phyloP scores from a whole-genome alignment of 1,140 invertebrate genomes.

The Pseudomyrmex gracilis region DNA sequence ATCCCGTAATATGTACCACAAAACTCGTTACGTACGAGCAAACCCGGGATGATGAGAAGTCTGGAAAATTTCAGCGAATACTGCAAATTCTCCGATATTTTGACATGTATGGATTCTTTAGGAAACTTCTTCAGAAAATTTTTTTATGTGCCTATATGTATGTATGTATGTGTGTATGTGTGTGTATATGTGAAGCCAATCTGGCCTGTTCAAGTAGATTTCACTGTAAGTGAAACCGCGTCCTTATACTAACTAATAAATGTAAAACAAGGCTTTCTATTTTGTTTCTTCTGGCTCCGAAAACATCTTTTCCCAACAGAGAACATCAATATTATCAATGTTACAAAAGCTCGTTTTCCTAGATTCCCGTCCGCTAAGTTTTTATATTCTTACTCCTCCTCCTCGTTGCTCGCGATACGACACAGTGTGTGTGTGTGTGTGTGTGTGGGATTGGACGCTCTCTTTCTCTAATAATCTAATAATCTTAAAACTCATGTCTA shows the following conservation, averaged over 20 bases:
- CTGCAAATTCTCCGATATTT: not conserved
- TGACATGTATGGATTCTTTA: too few species aligned
- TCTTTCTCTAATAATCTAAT: too few species aligned
- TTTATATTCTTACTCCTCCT: constrained; percentile 13
- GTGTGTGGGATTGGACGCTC: not conserved
- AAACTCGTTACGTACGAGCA: not conserved
- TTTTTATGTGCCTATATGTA: not conserved
- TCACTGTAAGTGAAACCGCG: not conserved
- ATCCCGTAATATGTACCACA: not conserved
- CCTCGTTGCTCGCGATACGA: not conserved
- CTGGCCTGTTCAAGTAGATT: constrained; percentile 3
- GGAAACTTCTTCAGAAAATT: not conserved
- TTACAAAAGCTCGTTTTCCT: constrained; percentile 39
- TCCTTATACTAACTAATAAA: constrained; percentile 48
- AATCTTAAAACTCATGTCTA: too few species aligned
- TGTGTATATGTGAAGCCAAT: not conserved
- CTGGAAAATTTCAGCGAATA: not conserved
- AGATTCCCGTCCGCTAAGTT: not conserved
- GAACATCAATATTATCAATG: constrained; percentile 9
- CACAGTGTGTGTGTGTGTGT: not conserved
- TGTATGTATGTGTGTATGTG: not conserved
- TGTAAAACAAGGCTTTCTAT: constrained; percentile 51
- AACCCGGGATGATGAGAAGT: constrained; percentile 6
- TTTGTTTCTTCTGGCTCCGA: constrained; percentile 45
- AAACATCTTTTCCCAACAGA: constrained; percentile 42